Percentiles rank a stretch among this genome's conserved stretches.
phyloP scores from a whole-genome alignment of 1,140 invertebrate genomes.

The Neodiprion fabricii region DNA sequence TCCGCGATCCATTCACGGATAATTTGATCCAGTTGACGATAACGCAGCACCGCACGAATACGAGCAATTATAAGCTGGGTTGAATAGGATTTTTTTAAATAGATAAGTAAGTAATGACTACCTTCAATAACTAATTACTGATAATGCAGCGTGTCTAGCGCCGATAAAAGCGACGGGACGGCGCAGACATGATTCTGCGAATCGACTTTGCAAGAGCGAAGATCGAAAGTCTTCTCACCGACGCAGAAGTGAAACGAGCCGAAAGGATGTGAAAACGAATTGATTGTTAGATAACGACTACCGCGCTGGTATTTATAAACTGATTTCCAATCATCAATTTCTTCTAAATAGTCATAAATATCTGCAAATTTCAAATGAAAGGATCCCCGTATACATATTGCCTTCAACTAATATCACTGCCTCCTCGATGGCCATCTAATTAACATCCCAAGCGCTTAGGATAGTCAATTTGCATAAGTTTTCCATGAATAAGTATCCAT shows the following conservation, averaged over 20 bases:
- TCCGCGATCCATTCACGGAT: conserved; percentile 40
- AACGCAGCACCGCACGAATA: conserved; percentile 45
- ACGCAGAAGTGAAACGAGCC: background rate
- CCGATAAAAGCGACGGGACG: background rate
- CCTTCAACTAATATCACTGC: no score
- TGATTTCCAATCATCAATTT: background rate
- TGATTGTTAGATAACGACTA: background rate
- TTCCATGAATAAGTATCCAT: no score
- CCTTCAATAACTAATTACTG: background rate
- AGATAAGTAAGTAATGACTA: background rate
- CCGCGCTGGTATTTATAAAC: background rate
- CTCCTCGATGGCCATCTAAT: no score
- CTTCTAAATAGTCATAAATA: background rate
- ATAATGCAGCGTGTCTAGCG: background rate
- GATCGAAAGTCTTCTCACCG: background rate
- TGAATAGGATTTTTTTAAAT: background rate
- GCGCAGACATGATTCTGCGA: background rate
- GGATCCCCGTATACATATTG: background rate
- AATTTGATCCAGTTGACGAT: conserved; percentile 55
- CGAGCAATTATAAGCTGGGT: background rate
- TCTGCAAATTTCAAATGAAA: background rate
- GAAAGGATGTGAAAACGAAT: background rate
- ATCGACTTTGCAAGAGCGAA: background rate
- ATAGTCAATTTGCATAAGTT: no score
- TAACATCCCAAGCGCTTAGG: no score